Conservation (phyloP, 2,888 invertebrate species). For the Acleris sparsana region DNA sequence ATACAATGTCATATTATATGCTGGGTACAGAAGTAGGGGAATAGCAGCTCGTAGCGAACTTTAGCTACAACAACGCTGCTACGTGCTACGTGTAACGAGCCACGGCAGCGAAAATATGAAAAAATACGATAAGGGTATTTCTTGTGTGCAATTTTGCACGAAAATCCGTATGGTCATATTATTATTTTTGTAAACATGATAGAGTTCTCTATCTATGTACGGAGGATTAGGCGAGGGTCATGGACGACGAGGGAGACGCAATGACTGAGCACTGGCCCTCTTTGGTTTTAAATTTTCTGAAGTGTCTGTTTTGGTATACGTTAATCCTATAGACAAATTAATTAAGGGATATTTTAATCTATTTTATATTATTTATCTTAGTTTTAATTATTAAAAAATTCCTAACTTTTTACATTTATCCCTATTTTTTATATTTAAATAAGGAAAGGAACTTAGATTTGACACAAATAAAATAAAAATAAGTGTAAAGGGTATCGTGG, state of each 20-base stretch:
- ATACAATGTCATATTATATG: too few species aligned
- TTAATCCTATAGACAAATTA: slow-evolving; percentile 63
- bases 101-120: too few species aligned
- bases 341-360: slow-evolving; percentile 36
- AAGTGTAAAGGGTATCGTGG: slow-evolving; percentile 30
- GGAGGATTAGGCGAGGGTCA: slow-evolving; percentile 58
- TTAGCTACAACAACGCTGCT: too few species aligned
- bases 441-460: slow-evolving; percentile 1
- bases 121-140: too few species aligned
- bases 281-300: slow-evolving; percentile 81
- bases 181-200: slow-evolving; percentile 45
- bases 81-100: too few species aligned
- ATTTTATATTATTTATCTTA: too few species aligned
- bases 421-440: too few species aligned
- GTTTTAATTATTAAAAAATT: too few species aligned
- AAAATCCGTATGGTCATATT: background rate
- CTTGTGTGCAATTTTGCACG: too few species aligned
- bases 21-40: too few species aligned
- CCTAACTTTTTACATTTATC: too few species aligned
- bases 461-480: slow-evolving; percentile 17
- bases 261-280: slow-evolving; percentile 81
- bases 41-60: too few species aligned
- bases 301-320: slow-evolving; percentile 79
- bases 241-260: slow-evolving; percentile 73
- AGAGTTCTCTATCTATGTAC: slow-evolving; percentile 41